A percentile compares a stretch with the other conserved stretches of the same genome.
phyloP scores from a whole-genome alignment of 2,888 invertebrate species.

The Plemyria rubiginata region DNA sequence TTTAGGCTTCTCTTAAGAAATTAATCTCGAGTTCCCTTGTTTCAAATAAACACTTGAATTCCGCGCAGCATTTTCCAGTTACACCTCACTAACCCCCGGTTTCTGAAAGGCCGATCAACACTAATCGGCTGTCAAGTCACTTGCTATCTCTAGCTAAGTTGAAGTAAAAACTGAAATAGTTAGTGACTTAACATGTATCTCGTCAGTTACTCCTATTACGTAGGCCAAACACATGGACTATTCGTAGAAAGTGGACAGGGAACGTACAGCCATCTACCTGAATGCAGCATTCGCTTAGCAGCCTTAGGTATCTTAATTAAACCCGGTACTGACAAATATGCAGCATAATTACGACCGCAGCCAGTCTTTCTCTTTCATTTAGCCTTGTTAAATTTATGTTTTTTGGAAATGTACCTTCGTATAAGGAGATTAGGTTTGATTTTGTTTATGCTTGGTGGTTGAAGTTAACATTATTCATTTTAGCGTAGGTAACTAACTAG shows the following conservation, averaged over 20 bases:
- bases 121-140: no score
- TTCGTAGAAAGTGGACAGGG: no score
- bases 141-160: no score
- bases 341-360: constrained; percentile 31
- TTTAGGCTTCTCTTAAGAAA: no score
- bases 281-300: constrained; percentile 12
- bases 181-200: no score
- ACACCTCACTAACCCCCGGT: no score
- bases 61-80: constrained; percentile 23
- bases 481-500: no score
- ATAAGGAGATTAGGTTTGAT: constrained; percentile 4
- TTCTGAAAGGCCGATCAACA: no score
- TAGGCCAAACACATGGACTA: neutral
- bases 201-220: no score
- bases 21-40: no score
- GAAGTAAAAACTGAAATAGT: no score
- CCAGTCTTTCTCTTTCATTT: constrained; percentile 32
- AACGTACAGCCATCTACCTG: constrained; percentile 1
- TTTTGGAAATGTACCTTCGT: constrained; percentile 12
- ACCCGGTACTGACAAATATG: constrained; percentile 33
- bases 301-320: constrained; percentile 35
- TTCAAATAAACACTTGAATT: constrained; percentile 26
- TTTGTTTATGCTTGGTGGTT: neutral
- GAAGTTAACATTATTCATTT: no score
- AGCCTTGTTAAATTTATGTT: constrained; percentile 20